Evolutionary conservation across 2,113 vertebrate species (phyloP).

Genomic region (Lagopus leucura): DNA sequence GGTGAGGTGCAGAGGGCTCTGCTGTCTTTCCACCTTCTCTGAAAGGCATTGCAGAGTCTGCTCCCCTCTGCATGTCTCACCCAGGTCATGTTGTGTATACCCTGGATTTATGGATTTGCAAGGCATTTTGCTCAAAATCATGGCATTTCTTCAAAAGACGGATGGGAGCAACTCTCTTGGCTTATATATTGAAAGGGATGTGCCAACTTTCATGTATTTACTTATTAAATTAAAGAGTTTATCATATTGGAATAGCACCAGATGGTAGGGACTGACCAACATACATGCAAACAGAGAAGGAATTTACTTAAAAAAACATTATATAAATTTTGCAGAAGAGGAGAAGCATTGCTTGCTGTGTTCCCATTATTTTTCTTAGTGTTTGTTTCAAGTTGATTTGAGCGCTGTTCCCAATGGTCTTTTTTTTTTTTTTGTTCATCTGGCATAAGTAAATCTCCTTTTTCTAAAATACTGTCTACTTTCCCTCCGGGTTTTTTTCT

Average conservation of each 20-base stretch:
- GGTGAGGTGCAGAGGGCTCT: not conserved
- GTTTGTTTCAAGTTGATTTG: not conserved
- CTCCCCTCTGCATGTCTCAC: fast-evolving
- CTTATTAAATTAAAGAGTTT: not conserved
- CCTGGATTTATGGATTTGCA: not conserved
- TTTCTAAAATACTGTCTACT: not conserved
- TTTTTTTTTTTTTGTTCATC: not conserved
- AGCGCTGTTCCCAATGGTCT: not conserved
- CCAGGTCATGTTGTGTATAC: fast-evolving
- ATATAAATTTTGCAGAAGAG: not conserved
- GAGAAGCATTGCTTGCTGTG: not conserved
- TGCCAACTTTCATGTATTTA: not conserved
- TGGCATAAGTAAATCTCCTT: not conserved
- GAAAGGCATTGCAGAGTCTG: not conserved
- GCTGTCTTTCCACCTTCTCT: not conserved
- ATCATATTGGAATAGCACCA: not conserved
- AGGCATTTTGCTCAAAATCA: not conserved
- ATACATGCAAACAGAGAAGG: not conserved
- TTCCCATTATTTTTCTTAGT: not conserved
- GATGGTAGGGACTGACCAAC: not conserved
- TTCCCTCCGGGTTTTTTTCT: conserved; percentile 11
- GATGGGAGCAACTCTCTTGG: not conserved
- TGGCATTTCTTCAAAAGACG: not conserved
- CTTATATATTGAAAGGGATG: not conserved
- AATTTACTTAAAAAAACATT: not conserved